phyloP scores from a whole-genome alignment of 2,888 invertebrate species.

The Allolobophora icterica region DNA sequence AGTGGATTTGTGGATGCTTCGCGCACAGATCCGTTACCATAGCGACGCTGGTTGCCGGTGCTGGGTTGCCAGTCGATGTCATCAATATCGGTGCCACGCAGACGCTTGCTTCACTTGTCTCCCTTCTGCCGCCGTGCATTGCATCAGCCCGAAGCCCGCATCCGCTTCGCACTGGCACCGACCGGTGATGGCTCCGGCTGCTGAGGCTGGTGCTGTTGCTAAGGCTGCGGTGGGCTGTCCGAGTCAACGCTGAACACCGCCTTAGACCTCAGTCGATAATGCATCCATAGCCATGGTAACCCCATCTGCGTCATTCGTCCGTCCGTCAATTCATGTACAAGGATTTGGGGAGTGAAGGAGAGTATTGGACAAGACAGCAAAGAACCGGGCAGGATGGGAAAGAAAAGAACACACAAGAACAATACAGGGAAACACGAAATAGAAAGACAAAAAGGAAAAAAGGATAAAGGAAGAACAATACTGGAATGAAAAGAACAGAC shows the following conservation, averaged over 20 bases:
- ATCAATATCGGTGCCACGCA: constrained; percentile 11
- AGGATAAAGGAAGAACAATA: too few species aligned
- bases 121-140: neutral
- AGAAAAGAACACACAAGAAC: too few species aligned
- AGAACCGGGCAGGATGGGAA: neutral
- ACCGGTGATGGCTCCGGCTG: neutral
- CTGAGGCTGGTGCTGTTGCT: neutral
- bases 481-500: too few species aligned
- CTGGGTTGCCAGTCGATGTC: neutral
- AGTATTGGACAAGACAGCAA: neutral
- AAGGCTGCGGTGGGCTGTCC: neutral
- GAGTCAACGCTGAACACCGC: neutral
- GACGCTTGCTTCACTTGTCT: constrained; percentile 4
- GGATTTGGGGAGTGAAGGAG: neutral
- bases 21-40: neutral
- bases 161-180: neutral
- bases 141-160: constrained; percentile 17
- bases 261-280: neutral
- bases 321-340: neutral
- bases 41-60: neutral
- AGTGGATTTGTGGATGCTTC: constrained; percentile 9
- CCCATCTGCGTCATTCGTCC: constrained; percentile 9
- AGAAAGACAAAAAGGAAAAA: too few species aligned
- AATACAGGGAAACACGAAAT: too few species aligned
- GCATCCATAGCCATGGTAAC: constrained; percentile 17